Evolutionary conservation across 2,888 invertebrate species (phyloP).

Genomic region (Encarsia formosa): DNA sequence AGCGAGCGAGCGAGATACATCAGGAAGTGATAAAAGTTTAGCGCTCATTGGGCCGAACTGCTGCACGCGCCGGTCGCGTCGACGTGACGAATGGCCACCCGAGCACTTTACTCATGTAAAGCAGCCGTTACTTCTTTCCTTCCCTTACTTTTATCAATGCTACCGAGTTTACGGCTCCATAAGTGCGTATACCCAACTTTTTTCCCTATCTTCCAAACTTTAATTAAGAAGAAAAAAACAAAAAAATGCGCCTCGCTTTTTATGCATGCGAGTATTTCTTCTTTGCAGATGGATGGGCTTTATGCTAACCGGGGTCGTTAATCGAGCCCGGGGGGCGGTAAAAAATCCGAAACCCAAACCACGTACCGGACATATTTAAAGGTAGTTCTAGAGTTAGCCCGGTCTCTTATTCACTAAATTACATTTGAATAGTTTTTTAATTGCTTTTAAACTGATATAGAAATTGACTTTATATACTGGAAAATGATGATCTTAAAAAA

Average conservation of each 20-base stretch:
- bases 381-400: too few species aligned
- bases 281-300: too few species aligned
- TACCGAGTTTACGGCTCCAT: slow-evolving; percentile 17
- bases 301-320: too few species aligned
- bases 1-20: slow-evolving; percentile 9
- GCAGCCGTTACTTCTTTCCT: slow-evolving; percentile 22
- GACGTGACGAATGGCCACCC: slow-evolving; percentile 27
- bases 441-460: too few species aligned
- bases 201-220: too few species aligned
- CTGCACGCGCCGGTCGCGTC: slow-evolving; percentile 9
- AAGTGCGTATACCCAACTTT: too few species aligned
- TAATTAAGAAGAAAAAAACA: background rate
- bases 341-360: slow-evolving; percentile 30
- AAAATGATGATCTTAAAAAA: too few species aligned
- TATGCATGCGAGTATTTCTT: too few species aligned
- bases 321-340: slow-evolving; percentile 30
- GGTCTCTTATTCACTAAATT: too few species aligned
- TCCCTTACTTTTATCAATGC: slow-evolving; percentile 17
- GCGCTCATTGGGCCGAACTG: slow-evolving; percentile 23
- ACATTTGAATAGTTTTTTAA: too few species aligned
- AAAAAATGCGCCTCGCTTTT: background rate
- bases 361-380: slow-evolving; percentile 17
- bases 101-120: slow-evolving; percentile 18
- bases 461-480: too few species aligned
- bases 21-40: slow-evolving; percentile 30